Conservation (phyloP, 2,888 invertebrate genomes). For the Mellilla xanthometata region DNA sequence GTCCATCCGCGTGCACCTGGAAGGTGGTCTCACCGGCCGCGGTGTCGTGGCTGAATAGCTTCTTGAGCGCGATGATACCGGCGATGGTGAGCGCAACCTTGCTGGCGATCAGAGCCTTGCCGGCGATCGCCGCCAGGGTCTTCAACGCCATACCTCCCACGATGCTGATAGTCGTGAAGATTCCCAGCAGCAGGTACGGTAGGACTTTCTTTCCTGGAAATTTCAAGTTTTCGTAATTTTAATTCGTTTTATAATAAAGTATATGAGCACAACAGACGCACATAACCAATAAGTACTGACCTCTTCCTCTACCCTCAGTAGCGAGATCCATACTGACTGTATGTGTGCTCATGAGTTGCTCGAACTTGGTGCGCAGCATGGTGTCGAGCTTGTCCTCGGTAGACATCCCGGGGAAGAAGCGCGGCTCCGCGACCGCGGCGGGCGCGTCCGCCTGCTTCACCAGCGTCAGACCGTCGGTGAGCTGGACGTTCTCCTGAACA, state of each 20-base stretch:
- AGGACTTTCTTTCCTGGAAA: slow-evolving; percentile 80
- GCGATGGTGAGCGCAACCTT: slow-evolving; percentile 89
- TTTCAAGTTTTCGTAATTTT: no score
- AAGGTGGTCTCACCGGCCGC: slow-evolving; percentile 84
- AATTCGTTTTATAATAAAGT: slow-evolving; percentile 5
- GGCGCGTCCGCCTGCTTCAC: slow-evolving; percentile 82
- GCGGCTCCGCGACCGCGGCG: slow-evolving; percentile 79
- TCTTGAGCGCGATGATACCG: slow-evolving; percentile 87
- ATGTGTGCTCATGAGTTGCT: slow-evolving; percentile 85
- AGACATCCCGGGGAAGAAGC: slow-evolving; percentile 80
- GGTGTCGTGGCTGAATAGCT: slow-evolving; percentile 86
- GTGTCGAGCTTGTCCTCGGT: slow-evolving; percentile 81
- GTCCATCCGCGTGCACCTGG: slow-evolving; percentile 87
- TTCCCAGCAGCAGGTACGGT: slow-evolving; percentile 83
- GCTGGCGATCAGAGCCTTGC: slow-evolving; percentile 87
- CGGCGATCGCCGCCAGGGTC: slow-evolving; percentile 86
- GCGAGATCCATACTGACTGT: slow-evolving; percentile 84
- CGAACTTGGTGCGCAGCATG: slow-evolving; percentile 77
- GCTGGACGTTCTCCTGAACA: slow-evolving; percentile 82
- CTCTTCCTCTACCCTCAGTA: slow-evolving; percentile 77
- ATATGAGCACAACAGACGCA: neutral
- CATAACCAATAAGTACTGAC: slow-evolving; percentile 40
- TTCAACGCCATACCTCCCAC: slow-evolving; percentile 87
- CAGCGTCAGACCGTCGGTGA: slow-evolving; percentile 83
- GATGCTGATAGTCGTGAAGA: slow-evolving; percentile 85